Conservation (phyloP, 2,797 vertebrate species). For the Poecilia picta region DNA sequence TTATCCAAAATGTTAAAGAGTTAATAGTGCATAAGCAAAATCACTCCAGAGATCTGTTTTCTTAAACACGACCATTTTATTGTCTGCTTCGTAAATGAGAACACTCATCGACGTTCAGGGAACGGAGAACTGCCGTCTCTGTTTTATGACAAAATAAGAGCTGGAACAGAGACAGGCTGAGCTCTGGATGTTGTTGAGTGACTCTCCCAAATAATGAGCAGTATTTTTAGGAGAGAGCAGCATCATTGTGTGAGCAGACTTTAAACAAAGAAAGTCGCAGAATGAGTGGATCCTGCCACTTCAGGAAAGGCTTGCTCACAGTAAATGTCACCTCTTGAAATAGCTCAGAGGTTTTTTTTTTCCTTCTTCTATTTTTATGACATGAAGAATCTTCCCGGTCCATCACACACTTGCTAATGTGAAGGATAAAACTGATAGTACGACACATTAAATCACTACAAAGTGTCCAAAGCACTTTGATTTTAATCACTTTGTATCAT, state of each 20-base stretch:
- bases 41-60: too few relatives aligned
- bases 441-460: too few relatives aligned
- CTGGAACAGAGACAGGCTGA: neutral
- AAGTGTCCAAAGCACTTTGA: neutral
- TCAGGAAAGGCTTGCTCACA: neutral
- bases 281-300: conserved; percentile 4
- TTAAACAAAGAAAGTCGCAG: conserved; percentile 29
- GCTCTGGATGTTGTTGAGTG: neutral
- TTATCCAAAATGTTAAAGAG: too few relatives aligned
- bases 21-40: too few relatives aligned
- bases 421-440: neutral
- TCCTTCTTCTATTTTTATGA: neutral
- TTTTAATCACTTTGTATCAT: neutral
- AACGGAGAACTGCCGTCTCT: too few relatives aligned
- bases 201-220: neutral
- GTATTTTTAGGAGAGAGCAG: neutral
- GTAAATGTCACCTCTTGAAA: neutral
- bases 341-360: neutral
- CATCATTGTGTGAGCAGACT: neutral
- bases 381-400: neutral
- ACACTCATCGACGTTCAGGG: too few relatives aligned
- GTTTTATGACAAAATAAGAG: neutral
- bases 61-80: too few relatives aligned
- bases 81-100: too few relatives aligned
- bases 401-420: neutral